Percentiles rank a stretch among this genome's conserved stretches.
Evolutionary conservation across 2,113 vertebrate species (phyloP).

Genomic region (Grantiella picta): DNA sequence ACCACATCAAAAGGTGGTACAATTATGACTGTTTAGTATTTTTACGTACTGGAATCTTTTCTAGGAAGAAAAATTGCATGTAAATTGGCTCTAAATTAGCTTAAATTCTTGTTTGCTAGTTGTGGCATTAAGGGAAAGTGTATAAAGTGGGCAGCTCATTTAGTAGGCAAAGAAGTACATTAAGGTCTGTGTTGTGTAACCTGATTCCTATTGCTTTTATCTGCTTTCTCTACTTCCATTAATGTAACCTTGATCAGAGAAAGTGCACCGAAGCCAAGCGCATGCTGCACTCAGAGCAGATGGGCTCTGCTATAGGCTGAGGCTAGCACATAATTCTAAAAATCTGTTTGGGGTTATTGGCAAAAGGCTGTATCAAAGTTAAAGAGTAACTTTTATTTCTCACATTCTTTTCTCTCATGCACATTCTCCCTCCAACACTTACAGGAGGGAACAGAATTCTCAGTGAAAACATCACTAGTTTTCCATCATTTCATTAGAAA

Average conservation of each 20-base stretch:
- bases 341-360: not conserved
- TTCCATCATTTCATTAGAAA: slow-evolving; percentile 46
- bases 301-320: not conserved
- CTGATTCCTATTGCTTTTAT: not conserved
- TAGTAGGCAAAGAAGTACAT: not conserved
- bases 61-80: not conserved
- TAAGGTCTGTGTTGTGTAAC: not conserved
- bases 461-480: not conserved
- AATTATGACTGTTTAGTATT: not conserved
- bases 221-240: not conserved
- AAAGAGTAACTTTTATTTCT: not conserved
- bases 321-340: not conserved
- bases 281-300: not conserved
- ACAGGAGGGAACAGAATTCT: not conserved
- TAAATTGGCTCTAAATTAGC: not conserved
- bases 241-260: not conserved
- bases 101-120: not conserved
- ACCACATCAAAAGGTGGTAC: not conserved
- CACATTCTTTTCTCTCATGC: not conserved
- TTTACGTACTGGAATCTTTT: not conserved
- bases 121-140: not conserved
- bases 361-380: not conserved
- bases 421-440: not conserved
- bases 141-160: not conserved
- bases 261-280: not conserved